Percentiles rank a stretch among this genome's conserved stretches.
These are phyloP conservation scores for Bombyx huttoni DNA, from an alignment of 2,888 invertebrate species.

Conservation along the genomic window DNA sequence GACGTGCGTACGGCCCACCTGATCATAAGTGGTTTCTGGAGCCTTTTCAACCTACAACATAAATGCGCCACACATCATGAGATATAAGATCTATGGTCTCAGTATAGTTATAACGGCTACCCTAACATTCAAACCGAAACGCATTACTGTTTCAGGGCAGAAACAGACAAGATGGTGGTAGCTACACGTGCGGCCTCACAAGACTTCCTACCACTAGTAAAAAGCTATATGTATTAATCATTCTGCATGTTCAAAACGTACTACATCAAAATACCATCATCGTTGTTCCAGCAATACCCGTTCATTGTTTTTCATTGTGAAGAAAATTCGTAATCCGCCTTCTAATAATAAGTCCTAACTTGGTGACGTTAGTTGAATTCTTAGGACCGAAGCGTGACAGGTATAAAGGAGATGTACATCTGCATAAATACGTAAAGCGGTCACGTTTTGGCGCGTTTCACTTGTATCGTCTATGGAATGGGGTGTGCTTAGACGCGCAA, in stretches of 20 bases:
- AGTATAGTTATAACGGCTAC: too few species aligned
- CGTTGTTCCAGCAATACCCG: background rate
- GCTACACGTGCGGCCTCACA: too few species aligned
- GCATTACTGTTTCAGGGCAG: too few species aligned
- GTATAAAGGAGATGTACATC: constrained; percentile 29
- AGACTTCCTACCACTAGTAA: too few species aligned
- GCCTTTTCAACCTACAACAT: too few species aligned
- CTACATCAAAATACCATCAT: background rate
- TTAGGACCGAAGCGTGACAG: constrained; percentile 22
- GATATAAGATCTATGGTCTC: too few species aligned
- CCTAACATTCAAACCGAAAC: too few species aligned
- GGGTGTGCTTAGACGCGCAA: constrained; percentile 14
- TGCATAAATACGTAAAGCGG: constrained; percentile 65
- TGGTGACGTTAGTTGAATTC: constrained; percentile 48
- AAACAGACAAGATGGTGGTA: too few species aligned
- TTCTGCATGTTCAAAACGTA: constrained; percentile 1
- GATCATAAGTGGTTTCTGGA: too few species aligned
- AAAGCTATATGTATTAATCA: too few species aligned
- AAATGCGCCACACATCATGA: too few species aligned
- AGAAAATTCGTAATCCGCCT: constrained; percentile 31
- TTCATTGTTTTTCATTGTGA: background rate
- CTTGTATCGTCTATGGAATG: constrained; percentile 37
- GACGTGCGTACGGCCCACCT: too few species aligned
- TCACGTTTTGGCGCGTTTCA: constrained; percentile 55
- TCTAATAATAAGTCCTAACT: constrained; percentile 39